A percentile compares a stretch with the other conserved stretches of the same genome.
Conservation (phyloP, 64 coral and sea anemone genomes). For the Porites lutea region DNA sequence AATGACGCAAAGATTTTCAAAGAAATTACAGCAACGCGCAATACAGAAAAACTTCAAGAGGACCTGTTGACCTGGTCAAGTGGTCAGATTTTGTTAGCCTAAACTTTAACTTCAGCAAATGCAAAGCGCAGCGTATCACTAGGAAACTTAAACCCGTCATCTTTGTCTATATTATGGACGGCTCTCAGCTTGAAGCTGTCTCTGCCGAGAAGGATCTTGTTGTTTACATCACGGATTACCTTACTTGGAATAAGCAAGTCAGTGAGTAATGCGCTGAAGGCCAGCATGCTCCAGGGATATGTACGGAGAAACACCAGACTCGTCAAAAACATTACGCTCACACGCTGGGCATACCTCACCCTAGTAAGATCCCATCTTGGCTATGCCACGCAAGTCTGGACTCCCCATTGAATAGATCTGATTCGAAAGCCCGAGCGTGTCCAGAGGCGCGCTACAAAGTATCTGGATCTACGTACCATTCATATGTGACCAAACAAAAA, state of each 20-base stretch:
- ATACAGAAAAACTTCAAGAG: too few relatives aligned
- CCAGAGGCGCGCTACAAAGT: neutral
- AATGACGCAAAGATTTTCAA: too few relatives aligned
- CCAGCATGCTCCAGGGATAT: conserved; percentile 37
- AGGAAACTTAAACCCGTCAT: neutral
- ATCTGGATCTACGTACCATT: too few relatives aligned
- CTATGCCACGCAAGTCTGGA: conserved; percentile 38
- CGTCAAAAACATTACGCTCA: neutral
- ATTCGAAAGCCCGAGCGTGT: conserved; percentile 14
- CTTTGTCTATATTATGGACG: neutral
- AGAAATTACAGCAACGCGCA: too few relatives aligned
- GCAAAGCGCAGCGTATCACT: too few relatives aligned
- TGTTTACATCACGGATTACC: neutral
- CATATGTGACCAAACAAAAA: too few relatives aligned
- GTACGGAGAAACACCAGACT: neutral
- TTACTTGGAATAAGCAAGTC: neutral
- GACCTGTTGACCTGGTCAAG: neutral
- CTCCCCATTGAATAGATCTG: conserved; percentile 18
- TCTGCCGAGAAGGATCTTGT: neutral
- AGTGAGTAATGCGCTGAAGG: conserved; percentile 13
- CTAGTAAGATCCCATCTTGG: conserved; percentile 28
- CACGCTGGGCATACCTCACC: conserved; percentile 18
- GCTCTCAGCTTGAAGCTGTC: neutral
- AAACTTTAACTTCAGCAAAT: neutral
- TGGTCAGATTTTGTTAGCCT: neutral